Evolutionary conservation across 2,797 vertebrate genomes (phyloP).

Genomic region (Serranus cabrilla): DNA sequence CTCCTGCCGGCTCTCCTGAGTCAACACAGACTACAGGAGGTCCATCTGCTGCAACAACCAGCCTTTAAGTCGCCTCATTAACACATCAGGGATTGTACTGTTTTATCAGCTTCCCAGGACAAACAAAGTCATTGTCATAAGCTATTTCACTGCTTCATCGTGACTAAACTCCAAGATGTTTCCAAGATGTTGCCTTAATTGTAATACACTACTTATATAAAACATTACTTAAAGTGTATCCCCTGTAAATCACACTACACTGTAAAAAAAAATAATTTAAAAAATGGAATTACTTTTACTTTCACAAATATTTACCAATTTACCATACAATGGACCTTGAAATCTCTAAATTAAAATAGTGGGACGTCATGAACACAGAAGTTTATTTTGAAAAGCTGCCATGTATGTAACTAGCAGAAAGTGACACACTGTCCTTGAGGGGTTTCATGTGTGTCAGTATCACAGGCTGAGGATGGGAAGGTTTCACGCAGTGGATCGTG

Average conservation of each 20-base stretch:
- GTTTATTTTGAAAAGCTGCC: too few relatives aligned
- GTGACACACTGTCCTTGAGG: too few relatives aligned
- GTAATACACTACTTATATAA: not conserved
- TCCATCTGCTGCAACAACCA: slow-evolving; percentile 13
- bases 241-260: slow-evolving; percentile 10
- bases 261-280: too few relatives aligned
- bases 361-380: too few relatives aligned
- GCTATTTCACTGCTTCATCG: not conserved
- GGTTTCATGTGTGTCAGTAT: too few relatives aligned
- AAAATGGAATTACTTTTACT: too few relatives aligned
- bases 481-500: too few relatives aligned
- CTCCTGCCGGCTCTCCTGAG: slow-evolving; percentile 15
- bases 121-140: not conserved
- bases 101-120: slow-evolving; percentile 12
- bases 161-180: slow-evolving; percentile 10
- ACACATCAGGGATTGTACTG: not conserved
- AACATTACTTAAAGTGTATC: not conserved
- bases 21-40: slow-evolving; percentile 6
- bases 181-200: slow-evolving; percentile 3
- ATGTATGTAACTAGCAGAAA: too few relatives aligned
- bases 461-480: too few relatives aligned
- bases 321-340: too few relatives aligned
- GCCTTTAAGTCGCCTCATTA: slow-evolving; percentile 7
- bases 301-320: too few relatives aligned
- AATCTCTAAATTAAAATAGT: too few relatives aligned